These are phyloP conservation scores for Agriotes lineatus DNA, from an alignment of 2,888 invertebrate species.

Conservation along the genomic window DNA sequence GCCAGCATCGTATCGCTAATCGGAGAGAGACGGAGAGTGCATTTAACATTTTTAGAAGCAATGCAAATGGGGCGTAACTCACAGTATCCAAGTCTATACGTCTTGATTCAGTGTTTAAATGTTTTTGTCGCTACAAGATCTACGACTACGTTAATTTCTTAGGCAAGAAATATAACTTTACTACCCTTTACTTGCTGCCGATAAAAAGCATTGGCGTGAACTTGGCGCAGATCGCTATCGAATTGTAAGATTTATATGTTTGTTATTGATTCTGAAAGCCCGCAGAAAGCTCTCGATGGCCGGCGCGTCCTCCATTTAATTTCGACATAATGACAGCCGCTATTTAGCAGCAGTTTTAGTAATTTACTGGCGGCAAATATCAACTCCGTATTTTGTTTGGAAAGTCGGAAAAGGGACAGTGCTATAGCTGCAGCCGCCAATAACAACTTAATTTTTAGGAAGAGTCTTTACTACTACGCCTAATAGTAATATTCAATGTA, in stretches of 20 bases:
- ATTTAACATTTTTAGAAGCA: constrained; percentile 30
- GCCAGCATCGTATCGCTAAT: not conserved
- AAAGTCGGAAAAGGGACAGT: too few species aligned
- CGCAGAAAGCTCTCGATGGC: not conserved
- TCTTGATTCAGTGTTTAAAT: constrained; percentile 58
- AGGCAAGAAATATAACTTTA: constrained; percentile 59
- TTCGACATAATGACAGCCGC: too few species aligned
- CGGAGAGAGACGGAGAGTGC: constrained; percentile 14
- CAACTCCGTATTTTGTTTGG: too few species aligned
- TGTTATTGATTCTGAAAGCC: constrained; percentile 37
- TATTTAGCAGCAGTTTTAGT: too few species aligned
- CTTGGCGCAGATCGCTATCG: constrained; percentile 46
- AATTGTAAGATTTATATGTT: constrained; percentile 44
- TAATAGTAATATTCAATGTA: too few species aligned
- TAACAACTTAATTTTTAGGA: too few species aligned
- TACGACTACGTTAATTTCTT: constrained; percentile 60
- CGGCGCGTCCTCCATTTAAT: not conserved
- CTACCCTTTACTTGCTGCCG: constrained; percentile 55
- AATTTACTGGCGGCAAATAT: too few species aligned
- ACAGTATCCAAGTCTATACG: constrained; percentile 52
- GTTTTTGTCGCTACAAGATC: constrained; percentile 60
- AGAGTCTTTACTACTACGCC: too few species aligned
- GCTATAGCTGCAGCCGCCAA: too few species aligned
- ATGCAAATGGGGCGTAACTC: constrained; percentile 48
- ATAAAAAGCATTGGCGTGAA: constrained; percentile 44